Evolutionary conservation across 2,797 vertebrate species (phyloP).

Genomic region (Stomatorhinus walkeri): DNA sequence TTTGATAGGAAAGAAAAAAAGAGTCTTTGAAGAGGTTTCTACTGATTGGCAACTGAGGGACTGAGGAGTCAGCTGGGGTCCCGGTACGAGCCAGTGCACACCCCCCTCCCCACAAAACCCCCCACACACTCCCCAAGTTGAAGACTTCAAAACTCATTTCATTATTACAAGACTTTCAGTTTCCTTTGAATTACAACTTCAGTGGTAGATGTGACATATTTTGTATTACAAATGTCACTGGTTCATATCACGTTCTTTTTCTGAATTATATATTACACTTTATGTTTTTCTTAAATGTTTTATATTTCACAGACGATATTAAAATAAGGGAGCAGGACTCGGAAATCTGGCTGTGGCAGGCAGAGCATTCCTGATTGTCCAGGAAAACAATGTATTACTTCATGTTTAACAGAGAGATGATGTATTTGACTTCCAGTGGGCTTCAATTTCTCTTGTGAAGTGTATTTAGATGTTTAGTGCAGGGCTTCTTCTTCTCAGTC

Average conservation of each 20-base stretch:
- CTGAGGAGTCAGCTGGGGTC: slow-evolving; percentile 38
- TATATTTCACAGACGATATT: background rate
- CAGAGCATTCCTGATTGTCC: background rate
- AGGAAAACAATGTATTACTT: background rate
- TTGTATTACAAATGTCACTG: background rate
- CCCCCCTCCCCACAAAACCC: background rate
- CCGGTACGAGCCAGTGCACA: background rate
- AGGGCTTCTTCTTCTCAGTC: background rate
- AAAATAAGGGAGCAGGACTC: background rate
- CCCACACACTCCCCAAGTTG: background rate
- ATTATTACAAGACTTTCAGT: slow-evolving; percentile 25
- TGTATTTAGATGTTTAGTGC: background rate
- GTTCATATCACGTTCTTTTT: background rate
- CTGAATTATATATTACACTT: background rate
- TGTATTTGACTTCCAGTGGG: background rate
- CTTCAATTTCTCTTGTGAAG: background rate
- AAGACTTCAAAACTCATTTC: background rate
- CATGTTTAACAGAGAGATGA: background rate
- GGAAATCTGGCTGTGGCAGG: background rate
- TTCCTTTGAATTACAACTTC: background rate
- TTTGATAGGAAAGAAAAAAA: slow-evolving; percentile 27
- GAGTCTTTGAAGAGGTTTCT: slow-evolving; percentile 36
- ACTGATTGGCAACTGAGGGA: slow-evolving; percentile 31
- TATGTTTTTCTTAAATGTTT: background rate
- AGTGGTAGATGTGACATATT: background rate